A percentile compares a stretch with the other conserved stretches of the same genome.
Conservation (phyloP, 2,888 invertebrate species). For the Dastarcus helophoroides region DNA sequence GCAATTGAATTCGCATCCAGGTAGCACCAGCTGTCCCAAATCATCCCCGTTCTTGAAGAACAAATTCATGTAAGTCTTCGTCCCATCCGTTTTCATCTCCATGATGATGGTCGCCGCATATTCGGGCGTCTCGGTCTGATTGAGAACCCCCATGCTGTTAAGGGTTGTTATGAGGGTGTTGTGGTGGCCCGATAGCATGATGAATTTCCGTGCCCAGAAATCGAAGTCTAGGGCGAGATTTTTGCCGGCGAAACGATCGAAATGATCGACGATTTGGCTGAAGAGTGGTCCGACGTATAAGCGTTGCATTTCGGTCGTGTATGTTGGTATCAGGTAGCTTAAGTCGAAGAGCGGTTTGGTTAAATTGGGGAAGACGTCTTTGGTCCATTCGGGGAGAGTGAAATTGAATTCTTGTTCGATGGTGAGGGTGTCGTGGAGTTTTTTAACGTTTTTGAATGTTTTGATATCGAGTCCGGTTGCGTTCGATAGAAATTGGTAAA, state of each 20-base stretch:
- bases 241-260: constrained; percentile 39
- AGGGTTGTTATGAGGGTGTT: constrained; percentile 65
- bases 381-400: constrained; percentile 30
- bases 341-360: constrained; percentile 51
- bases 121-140: constrained; percentile 54
- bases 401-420: constrained; percentile 57
- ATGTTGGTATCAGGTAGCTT: constrained; percentile 46
- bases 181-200: constrained; percentile 74
- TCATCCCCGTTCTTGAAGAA: constrained; percentile 58
- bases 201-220: constrained; percentile 41
- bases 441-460: constrained; percentile 43
- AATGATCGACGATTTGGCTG: constrained; percentile 53
- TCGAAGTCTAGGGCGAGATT: constrained; percentile 9
- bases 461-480: constrained; percentile 49
- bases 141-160: constrained; percentile 60
- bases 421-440: constrained; percentile 53
- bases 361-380: constrained; percentile 46
- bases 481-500: constrained; percentile 56
- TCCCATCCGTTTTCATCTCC: constrained; percentile 47
- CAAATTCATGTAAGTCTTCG: constrained; percentile 24
- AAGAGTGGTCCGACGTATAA: constrained; percentile 55
- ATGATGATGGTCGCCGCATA: constrained; percentile 59
- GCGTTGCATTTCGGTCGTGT: constrained; percentile 45
- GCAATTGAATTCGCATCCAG: constrained; percentile 55
- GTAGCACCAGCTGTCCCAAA: constrained; percentile 47